Evolutionary conservation across 2,888 invertebrate genomes (phyloP), one percentile per base, ranked within the genome.

Genomic region (Papilio gigon): DNA sequence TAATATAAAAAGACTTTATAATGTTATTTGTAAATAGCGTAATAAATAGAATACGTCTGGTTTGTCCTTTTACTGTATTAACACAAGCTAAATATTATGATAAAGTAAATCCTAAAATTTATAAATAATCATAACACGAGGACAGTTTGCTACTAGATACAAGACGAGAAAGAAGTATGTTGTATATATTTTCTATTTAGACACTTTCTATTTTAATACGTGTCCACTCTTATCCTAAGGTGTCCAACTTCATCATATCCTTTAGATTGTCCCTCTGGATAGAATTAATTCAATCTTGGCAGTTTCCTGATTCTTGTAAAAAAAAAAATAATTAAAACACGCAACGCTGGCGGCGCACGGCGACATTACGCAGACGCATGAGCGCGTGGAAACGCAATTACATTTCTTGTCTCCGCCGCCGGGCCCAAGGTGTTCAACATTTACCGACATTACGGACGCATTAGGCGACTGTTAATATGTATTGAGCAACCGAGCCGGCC

Each of bases 351-450:
- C 22, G 30, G 22, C 44, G 33, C 44, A 65, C 44, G 42, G 61
- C 61, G 61, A 69, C 59, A 33, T 65, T 33, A 59, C 44, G 53
- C 65, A 33, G 47, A 33, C 61, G 17, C 63, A 56, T 67, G 33
- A 40, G 35, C 20, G 65, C 61, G 44, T 71, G 70, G 68, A 68
- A 74, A 60, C 65, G 77, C 75, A 76, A 77, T 76, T 77, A 76
- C 74, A 74, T 74, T 78, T 77, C 75, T 76, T 76, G 77, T 73
- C 27, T 22, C 63, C 74, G 77, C 73, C 33, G 33, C 63, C 74
- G 73, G 33, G 56, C 56, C 79, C 81, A 80, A 81, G 81, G 81
- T 80, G 77, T 77, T 79, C 83, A 81, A 84, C 83, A 84, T 83
- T 84, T 84, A 81, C 83, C 76, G 74, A 74, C 73, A 75, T 73